phyloP scores from a whole-genome alignment of 2,797 vertebrate genomes.

The Pristis pectinata region DNA sequence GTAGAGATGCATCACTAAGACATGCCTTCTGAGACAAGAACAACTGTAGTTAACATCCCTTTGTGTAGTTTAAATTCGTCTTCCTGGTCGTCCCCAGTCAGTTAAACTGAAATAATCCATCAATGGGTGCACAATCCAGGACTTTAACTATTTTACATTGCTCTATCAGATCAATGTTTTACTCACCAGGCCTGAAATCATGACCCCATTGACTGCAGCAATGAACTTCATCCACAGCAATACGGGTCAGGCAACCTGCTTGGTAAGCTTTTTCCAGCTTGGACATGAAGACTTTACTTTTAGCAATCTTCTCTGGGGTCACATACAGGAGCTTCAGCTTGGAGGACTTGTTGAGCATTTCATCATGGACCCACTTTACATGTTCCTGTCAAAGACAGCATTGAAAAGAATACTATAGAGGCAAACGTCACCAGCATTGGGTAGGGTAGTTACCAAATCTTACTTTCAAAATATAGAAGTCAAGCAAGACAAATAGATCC shows the following conservation, averaged over 20 bases:
- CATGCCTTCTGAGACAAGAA: not conserved
- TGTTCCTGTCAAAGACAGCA: slow-evolving; percentile 65
- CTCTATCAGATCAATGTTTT: not conserved
- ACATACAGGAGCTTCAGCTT: slow-evolving; percentile 87
- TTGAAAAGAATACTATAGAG: not conserved
- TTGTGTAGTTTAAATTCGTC: not conserved
- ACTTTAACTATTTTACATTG: not conserved
- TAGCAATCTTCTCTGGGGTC: slow-evolving; percentile 92
- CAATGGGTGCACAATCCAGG: not conserved
- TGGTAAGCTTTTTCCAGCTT: slow-evolving; percentile 89
- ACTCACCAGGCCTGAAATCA: slow-evolving; percentile 87
- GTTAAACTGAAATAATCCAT: not conserved
- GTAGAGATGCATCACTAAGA: not conserved
- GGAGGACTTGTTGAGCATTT: slow-evolving; percentile 65
- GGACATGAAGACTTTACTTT: slow-evolving; percentile 95
- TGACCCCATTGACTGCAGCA: slow-evolving; percentile 99
- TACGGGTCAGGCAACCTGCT: slow-evolving; percentile 62
- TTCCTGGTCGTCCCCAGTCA: not conserved
- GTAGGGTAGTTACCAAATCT: not conserved
- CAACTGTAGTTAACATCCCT: not conserved
- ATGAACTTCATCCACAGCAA: slow-evolving; percentile 93
- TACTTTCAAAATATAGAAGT: not conserved
- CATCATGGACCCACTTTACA: slow-evolving; percentile 70
- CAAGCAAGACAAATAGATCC: not conserved
- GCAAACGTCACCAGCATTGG: not conserved